These are phyloP conservation scores for Ataeniobius toweri DNA, from an alignment of 2,797 vertebrate genomes.

Conservation along the genomic window DNA sequence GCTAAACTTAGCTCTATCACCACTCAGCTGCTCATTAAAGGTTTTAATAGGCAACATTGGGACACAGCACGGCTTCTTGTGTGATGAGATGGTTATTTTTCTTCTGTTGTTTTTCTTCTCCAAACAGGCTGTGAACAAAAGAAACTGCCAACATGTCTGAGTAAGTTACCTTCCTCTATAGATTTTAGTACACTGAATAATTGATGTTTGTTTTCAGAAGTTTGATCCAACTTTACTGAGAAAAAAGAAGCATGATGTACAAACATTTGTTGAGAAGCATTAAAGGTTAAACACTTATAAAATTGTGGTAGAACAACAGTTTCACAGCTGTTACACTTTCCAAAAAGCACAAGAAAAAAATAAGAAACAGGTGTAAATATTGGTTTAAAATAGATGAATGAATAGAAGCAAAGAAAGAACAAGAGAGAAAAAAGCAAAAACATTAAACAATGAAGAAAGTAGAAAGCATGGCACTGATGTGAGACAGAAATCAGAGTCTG, in stretches of 20 bases:
- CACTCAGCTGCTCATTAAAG: constrained; percentile 39
- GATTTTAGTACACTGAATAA: background rate
- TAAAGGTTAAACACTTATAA: background rate
- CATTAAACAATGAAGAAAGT: rapidly evolving
- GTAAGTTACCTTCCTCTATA: constrained; percentile 59
- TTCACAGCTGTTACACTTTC: background rate
- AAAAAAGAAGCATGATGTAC: background rate
- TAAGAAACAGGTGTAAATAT: no score
- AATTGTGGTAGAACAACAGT: background rate
- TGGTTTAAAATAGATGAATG: background rate
- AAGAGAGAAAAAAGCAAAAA: background rate
- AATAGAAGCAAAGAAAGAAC: background rate
- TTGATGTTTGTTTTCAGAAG: background rate
- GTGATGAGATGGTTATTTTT: constrained; percentile 2
- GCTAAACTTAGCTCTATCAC: constrained; percentile 67
- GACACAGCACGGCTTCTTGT: constrained; percentile 10
- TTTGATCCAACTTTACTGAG: background rate
- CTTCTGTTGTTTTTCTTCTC: constrained; percentile 11
- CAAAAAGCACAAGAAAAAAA: background rate
- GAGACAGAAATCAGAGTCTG: no score
- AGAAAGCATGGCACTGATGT: background rate
- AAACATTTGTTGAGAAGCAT: background rate
- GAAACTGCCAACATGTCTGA: constrained; percentile 75
- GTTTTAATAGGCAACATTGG: constrained; percentile 33
- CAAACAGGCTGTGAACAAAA: constrained; percentile 58